Evolutionary conservation across 2,113 vertebrate genomes (phyloP).

Genomic region (Prunella himalayana): DNA sequence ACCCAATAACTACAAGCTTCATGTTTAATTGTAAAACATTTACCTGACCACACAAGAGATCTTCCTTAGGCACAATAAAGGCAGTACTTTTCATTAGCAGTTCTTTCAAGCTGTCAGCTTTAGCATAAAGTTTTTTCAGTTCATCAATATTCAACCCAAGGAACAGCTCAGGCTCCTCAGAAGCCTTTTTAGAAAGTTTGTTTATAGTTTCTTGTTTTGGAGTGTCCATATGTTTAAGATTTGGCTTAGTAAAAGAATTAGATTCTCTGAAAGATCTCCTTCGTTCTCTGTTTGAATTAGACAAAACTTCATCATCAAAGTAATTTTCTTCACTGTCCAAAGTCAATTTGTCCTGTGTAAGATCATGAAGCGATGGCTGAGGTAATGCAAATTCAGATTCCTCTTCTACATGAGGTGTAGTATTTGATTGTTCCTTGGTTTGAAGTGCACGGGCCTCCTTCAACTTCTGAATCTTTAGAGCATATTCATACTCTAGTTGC

Average conservation of each 20-base stretch:
- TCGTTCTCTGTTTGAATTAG: constrained; percentile 69
- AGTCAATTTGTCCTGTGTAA: constrained; percentile 93
- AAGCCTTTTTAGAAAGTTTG: constrained; percentile 64
- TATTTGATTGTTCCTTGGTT: constrained; percentile 70
- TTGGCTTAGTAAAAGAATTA: constrained; percentile 89
- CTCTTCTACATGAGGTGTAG: constrained; percentile 58
- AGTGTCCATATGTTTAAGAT: constrained; percentile 81
- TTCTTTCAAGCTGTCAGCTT: constrained; percentile 78
- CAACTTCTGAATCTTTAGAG: constrained; percentile 93
- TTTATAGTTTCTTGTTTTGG: constrained; percentile 72
- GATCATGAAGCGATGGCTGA: constrained; percentile 93
- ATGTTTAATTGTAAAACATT: background rate
- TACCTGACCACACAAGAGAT: constrained; percentile 72
- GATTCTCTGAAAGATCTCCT: constrained; percentile 88
- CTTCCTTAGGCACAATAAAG: constrained; percentile 46
- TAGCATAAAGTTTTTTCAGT: constrained; percentile 77
- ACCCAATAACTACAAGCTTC: background rate
- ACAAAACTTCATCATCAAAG: constrained; percentile 78
- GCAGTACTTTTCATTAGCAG: constrained; percentile 76
- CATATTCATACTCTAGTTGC: constrained; percentile 93
- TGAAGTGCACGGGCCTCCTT: constrained; percentile 88
- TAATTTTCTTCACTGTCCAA: constrained; percentile 87
- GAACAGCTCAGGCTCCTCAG: constrained; percentile 78
- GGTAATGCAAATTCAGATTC: constrained; percentile 79
- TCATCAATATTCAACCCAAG: constrained; percentile 86